Evolutionary conservation across 2,113 vertebrate species (phyloP).

Genomic region (Callaeas wilsoni): DNA sequence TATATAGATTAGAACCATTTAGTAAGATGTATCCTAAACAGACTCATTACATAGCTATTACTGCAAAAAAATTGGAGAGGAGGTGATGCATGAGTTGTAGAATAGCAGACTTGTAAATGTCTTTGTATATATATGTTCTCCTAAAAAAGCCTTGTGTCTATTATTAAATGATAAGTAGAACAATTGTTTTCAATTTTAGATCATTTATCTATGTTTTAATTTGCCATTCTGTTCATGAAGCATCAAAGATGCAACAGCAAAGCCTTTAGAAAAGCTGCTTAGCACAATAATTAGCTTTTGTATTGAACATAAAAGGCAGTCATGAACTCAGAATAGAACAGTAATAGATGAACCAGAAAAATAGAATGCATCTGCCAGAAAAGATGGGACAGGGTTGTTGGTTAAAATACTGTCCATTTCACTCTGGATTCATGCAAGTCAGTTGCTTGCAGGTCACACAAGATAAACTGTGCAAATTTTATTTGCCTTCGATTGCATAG

Average conservation of each 20-base stretch:
- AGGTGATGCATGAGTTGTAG: not conserved
- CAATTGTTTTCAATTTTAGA: constrained; percentile 15
- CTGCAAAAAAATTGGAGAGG: not conserved
- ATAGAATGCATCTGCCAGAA: constrained; percentile 4
- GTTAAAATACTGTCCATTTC: not conserved
- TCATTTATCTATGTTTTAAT: constrained; percentile 40
- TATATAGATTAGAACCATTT: constrained; percentile 9
- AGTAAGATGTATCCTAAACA: not conserved
- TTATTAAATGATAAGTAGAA: constrained; percentile 20
- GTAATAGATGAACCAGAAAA: constrained; percentile 44
- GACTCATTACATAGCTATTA: not conserved
- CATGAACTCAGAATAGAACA: constrained; percentile 17
- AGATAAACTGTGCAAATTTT: not conserved
- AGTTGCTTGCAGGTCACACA: not conserved
- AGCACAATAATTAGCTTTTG: constrained; percentile 27
- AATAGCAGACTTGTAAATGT: constrained; percentile 4
- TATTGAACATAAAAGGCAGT: constrained; percentile 28
- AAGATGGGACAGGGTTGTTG: not conserved
- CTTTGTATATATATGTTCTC: constrained; percentile 9
- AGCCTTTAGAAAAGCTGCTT: constrained; percentile 23
- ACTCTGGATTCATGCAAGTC: not conserved
- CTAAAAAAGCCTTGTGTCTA: constrained; percentile 1
- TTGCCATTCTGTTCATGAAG: constrained; percentile 42
- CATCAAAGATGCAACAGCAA: constrained; percentile 12
- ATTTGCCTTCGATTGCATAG: not conserved